Percentiles rank a stretch among this genome's conserved stretches.
Evolutionary conservation across 1,140 invertebrate species (phyloP).

Genomic region (Vanessa atalanta): DNA sequence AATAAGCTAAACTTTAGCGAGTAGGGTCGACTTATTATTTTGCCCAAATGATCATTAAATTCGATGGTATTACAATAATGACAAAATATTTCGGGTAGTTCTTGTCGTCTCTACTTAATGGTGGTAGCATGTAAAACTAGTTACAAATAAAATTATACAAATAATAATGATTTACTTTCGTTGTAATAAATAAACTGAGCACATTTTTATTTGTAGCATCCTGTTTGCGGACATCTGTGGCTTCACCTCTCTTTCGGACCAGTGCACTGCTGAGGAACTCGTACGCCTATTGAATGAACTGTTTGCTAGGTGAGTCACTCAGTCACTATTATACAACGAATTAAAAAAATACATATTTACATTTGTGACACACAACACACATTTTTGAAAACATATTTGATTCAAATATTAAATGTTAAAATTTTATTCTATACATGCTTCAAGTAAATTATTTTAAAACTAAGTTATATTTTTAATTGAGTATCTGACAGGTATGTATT

Average conservation of each 20-base stretch:
- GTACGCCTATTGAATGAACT: constrained; percentile 97
- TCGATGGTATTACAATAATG: too few relatives aligned
- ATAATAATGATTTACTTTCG: neutral
- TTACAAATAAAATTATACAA: too few relatives aligned
- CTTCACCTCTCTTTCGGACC: constrained; percentile 96
- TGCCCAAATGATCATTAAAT: too few relatives aligned
- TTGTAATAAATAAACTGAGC: neutral
- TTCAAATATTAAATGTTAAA: too few relatives aligned
- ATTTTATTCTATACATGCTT: too few relatives aligned
- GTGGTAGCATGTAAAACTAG: neutral
- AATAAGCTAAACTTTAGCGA: too few relatives aligned
- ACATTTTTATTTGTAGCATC: constrained; percentile 85
- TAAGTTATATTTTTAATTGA: neutral
- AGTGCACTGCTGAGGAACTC: constrained; percentile 97
- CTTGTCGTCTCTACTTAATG: neutral
- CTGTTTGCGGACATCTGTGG: constrained; percentile 99
- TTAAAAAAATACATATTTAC: too few relatives aligned
- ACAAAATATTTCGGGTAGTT: neutral
- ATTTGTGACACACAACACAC: too few relatives aligned
- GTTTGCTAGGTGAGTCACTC: constrained; percentile 88
- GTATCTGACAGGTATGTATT: too few relatives aligned
- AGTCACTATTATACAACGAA: neutral
- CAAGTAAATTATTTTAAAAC: neutral
- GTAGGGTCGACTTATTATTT: too few relatives aligned
- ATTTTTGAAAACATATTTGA: too few relatives aligned